Base-by-base conservation (phyloP, 2,888 invertebrate species). In the Dendrolimus houi region DNA sequence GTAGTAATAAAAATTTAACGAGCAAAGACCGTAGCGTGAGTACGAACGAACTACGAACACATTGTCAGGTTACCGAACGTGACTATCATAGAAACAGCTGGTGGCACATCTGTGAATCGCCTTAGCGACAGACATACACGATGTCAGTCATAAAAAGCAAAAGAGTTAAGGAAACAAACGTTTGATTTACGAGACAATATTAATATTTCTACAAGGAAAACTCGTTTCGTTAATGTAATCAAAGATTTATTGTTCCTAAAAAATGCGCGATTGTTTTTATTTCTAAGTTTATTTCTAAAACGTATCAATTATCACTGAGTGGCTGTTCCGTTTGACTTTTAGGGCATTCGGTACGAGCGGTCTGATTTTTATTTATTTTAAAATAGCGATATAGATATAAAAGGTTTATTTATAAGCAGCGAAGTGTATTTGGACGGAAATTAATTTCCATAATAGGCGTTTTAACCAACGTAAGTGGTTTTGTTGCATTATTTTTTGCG, bases 1-100 rank as follows among this genome's bases (percentile, higher is more conserved):
- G 91, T 68, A 84, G 90, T 82, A 81, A 90, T 91, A 91, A 91
- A 91, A 91, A 87, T 90, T 91, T 91, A 91, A 91, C 91, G 88
- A 90, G 84, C 81, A 74, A 75, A 79, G 79, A 79, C 80, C 79
- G 84, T 77, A 72, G 79, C 70, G 74, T 78, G 70, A 78, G 77
- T 77, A 73, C 71, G 74, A 47, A 12, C 74, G 68, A 80, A 80
- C 78, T 84, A 79, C 77, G 77, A 84, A 79, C 82, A 83, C 75
- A 78, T 77, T 74, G 81, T 79, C 79, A 79, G 84, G 83, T 81
- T 82, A 73, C 73, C 74, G 74, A 68, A 87, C 88, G 88, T 88
- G 88, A 87, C 85, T 81, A 79, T 83, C 87, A 85, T 89, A 86
- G 87, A 77, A 83, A 86, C 87, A 87, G 85, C 86, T 87, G 88